Evolutionary conservation across 2,888 invertebrate genomes (phyloP).

Genomic region (Ligdia adustata): DNA sequence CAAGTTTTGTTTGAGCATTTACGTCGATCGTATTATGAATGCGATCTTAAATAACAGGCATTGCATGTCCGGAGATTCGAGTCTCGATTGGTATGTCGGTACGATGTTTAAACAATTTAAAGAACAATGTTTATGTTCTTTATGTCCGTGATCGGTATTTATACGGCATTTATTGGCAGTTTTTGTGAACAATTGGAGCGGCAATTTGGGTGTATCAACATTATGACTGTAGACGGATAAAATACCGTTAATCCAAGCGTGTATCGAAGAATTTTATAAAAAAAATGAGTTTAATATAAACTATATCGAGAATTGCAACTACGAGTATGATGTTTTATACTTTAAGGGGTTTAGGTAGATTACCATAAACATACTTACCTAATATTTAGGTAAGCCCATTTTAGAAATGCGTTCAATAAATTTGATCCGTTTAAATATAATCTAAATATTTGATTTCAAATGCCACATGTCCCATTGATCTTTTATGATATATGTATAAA

Average conservation of each 20-base stretch:
- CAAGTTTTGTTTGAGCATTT: constrained; percentile 71
- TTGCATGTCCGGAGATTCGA: constrained; percentile 48
- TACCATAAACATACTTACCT: too few relatives aligned
- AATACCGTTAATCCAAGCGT: constrained; percentile 24
- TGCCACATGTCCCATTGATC: constrained; percentile 5
- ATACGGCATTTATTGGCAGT: constrained; percentile 26
- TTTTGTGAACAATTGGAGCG: constrained; percentile 16
- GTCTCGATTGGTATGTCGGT: constrained; percentile 38
- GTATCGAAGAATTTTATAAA: too few relatives aligned
- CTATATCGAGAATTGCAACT: too few relatives aligned
- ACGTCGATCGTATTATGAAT: constrained; percentile 64
- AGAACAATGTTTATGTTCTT: constrained; percentile 41
- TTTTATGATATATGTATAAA: constrained; percentile 45
- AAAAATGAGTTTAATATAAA: too few relatives aligned
- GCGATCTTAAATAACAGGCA: constrained; percentile 69
- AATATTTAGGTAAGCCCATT: too few relatives aligned
- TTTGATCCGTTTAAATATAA: background rate
- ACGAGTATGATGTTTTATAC: too few relatives aligned
- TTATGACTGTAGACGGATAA: constrained; percentile 13
- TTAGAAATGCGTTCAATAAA: too few relatives aligned
- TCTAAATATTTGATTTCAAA: background rate
- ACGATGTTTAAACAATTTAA: constrained; percentile 40
- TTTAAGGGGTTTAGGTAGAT: too few relatives aligned
- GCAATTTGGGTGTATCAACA: constrained; percentile 19
- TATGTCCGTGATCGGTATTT: constrained; percentile 20